phyloP scores from a whole-genome alignment of 2,797 vertebrate species.

The Phrynocephalus forsythii region DNA sequence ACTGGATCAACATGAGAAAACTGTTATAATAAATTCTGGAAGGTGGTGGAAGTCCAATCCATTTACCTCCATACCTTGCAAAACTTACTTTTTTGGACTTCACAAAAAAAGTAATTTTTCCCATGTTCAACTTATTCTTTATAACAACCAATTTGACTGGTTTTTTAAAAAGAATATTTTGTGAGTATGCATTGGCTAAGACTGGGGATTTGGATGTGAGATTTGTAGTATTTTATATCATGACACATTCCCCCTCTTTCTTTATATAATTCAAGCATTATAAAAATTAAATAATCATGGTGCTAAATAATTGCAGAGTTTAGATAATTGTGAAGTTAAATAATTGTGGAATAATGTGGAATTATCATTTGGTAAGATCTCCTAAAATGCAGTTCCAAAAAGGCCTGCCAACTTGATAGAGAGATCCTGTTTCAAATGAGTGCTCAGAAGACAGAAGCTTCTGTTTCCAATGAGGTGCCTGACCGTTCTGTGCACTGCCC shows the following conservation, averaged over 20 bases:
- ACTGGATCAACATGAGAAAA: background rate
- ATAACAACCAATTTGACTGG: background rate
- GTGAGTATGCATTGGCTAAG: background rate
- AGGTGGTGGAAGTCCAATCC: background rate
- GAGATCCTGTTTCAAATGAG: background rate
- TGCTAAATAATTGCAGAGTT: no score
- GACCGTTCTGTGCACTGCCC: background rate
- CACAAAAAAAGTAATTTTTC: background rate
- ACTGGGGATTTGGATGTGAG: no score
- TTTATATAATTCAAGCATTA: background rate
- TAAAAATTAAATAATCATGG: no score
- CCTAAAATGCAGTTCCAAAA: background rate
- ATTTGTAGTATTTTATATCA: background rate
- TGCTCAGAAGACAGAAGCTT: background rate
- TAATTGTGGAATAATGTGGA: background rate
- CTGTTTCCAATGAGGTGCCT: background rate
- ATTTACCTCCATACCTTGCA: background rate
- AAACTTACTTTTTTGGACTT: no score
- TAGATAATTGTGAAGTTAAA: background rate
- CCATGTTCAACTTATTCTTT: background rate
- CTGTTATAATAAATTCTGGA: no score
- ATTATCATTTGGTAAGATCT: background rate
- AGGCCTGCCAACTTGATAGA: background rate
- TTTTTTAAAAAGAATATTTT: background rate
- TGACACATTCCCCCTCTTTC: no score